Percentiles rank a stretch among this genome's conserved stretches.
Evolutionary conservation across 2,888 invertebrate species (phyloP).

Genomic region (Pyrochroa serraticornis): DNA sequence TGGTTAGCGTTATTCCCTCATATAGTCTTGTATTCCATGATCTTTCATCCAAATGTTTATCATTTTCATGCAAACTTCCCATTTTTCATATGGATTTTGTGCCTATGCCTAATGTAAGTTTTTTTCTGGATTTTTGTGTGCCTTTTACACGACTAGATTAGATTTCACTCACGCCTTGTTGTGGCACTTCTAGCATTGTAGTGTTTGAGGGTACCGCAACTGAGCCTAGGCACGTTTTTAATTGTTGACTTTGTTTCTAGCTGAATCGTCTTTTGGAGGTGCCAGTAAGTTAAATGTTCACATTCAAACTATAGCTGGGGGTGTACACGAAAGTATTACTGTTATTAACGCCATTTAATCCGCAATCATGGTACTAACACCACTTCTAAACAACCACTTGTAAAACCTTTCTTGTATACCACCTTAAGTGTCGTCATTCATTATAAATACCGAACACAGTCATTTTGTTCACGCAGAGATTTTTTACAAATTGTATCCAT

Average conservation of each 20-base stretch:
- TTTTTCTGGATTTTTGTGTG: constrained; percentile 48
- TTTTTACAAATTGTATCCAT: not conserved
- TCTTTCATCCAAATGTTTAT: constrained; percentile 33
- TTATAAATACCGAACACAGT: not conserved
- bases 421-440: constrained; percentile 1
- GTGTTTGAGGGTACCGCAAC: not conserved
- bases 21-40: not conserved
- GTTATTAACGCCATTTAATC: too few species aligned
- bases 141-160: constrained; percentile 46
- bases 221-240: not conserved
- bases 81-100: constrained; percentile 47
- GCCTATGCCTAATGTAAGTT: constrained; percentile 52
- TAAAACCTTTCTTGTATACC: not conserved
- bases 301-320: not conserved
- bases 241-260: constrained; percentile 46
- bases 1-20: not conserved
- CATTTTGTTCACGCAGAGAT: not conserved
- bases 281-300: constrained; percentile 62
- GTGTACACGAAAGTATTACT: not conserved
- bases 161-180: constrained; percentile 27
- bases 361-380: too few species aligned
- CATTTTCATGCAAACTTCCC: constrained; percentile 50
- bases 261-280: constrained; percentile 61
- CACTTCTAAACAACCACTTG: not conserved
- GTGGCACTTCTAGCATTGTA: constrained; percentile 15